Base-by-base conservation (phyloP, 2,113 vertebrate genomes). In the Syngnathoides biaculeatus region DNA sequence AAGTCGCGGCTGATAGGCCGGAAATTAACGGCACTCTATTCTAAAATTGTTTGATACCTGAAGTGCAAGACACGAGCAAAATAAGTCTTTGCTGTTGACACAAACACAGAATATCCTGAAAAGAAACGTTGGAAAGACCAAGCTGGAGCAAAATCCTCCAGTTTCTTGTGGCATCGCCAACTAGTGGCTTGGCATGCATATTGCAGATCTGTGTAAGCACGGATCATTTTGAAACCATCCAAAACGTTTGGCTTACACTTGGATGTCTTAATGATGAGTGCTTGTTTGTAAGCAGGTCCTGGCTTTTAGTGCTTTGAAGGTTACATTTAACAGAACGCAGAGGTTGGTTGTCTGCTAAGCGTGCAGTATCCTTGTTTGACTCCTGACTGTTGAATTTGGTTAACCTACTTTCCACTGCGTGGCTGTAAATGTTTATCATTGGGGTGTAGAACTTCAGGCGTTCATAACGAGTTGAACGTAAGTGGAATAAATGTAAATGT, bases 391-490 rank as follows among this genome's bases (percentile, higher is more conserved):
- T 77, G 63, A 67, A 69, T 73, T 75, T 67, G 66, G 64, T 75
- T 72, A 73, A 79, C 75, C 79, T 74, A 77, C 69, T 80, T 82
- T 66, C 12, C 62, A 58, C 35, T 55, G 15, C 60, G 15, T 39
- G n/a, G 55, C 48, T 20, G 19, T 52, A 62, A 58, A 40, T 59
- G 35, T 35, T 52, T 56, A 55, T 20, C n/a, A 24, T 43, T 15
- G 60, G 53, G 69, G 19, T 76, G 39, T 55, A 67, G 8, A 71
- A 17, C 53, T 64, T 24, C 22, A 45, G 22, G 20, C 52, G 40
- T 27, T 76, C 9, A 58, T 12, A 42, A 6, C 2, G n/a, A 14
- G 35, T 3, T 2, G 38, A 62, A 30, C 64, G 10, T 30, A 50
- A 40, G 13, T 12, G 3, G 15, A 22, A 58, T 53, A 2, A 3